phyloP scores from a whole-genome alignment of 64 coral and sea anemone genomes.

The Dendrophyllia cribrosa region DNA sequence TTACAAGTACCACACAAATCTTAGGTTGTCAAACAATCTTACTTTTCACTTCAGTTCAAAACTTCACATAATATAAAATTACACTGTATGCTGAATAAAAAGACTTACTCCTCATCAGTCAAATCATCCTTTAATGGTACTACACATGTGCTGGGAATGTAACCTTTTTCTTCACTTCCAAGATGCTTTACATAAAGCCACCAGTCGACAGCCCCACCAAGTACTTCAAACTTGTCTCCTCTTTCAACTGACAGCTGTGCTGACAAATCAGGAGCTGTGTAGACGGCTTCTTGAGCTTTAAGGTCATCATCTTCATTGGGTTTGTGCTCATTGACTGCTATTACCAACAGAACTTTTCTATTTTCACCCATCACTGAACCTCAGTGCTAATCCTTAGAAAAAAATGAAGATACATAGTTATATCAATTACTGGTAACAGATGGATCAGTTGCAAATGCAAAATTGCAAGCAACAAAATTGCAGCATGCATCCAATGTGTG shows the following conservation, averaged over 20 bases:
- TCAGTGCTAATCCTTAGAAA: neutral
- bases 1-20: too few relatives aligned
- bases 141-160: conserved; percentile 80
- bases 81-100: too few relatives aligned
- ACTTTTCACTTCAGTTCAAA: too few relatives aligned
- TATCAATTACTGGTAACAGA: too few relatives aligned
- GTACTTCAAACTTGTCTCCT: conserved; percentile 54
- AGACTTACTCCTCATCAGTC: conserved; percentile 64
- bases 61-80: too few relatives aligned
- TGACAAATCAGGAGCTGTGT: conserved; percentile 67
- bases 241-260: conserved; percentile 66
- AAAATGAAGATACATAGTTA: too few relatives aligned
- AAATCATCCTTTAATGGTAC: conserved; percentile 77
- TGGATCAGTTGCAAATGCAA: too few relatives aligned
- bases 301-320: conserved; percentile 62
- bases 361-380: conserved; percentile 9
- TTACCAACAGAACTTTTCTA: conserved; percentile 50
- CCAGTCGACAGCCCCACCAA: conserved; percentile 52
- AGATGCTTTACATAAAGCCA: conserved; percentile 76
- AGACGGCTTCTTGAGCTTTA: conserved; percentile 26
- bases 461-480: too few relatives aligned
- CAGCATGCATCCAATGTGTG: too few relatives aligned
- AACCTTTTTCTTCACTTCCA: conserved; percentile 65
- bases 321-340: conserved; percentile 68
- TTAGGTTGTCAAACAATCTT: too few relatives aligned